Base-by-base conservation (phyloP, 1,140 invertebrate genomes). In the Berghia stephanieae region DNA sequence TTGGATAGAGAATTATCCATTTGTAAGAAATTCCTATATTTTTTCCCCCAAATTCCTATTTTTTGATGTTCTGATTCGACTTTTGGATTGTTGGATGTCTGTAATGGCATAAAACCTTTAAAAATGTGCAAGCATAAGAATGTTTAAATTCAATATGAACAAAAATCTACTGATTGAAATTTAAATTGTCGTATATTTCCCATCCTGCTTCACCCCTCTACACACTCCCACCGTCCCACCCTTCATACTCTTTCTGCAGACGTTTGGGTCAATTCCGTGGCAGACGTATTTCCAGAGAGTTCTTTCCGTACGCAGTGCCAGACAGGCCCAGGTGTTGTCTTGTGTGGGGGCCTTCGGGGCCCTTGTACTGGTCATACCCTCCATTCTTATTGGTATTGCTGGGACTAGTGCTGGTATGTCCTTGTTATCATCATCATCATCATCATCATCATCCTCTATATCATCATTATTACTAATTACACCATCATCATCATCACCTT, bases 181-280 rank as follows among this genome's bases (percentile, higher is more conserved):
- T 24, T 24, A 57, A 24, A 34, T 38, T 49, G 10, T n/a, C 10
- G 46, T 13, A 49, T 49, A 13, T 49, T 49, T 13, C 10, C 46
- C n/a, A 13, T n/a, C n/a, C 10, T 49, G n/a, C 10, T 49, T 49
- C 10, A 13, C n/a, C 10, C 46, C 46, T 49, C 46, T 13, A 10
- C n/a, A 49, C 10, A 49, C 21, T 67, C n/a, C 40, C 27, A 67
- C 34, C 34, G 27, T 38, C 10, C 10, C 21, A 36, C n/a, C 40
- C 27, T 36, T 38, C 34, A 18, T 38, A 24, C 31, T 70, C 27
- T 60, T 75, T 38, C 82, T 81, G 2, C 91, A 99, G 63, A 92
- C 98, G 49, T 96, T 98, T 82, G 97, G 97, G 16, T 97, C 97
- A 10, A 99, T 99, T 84, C 97, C 97, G 0, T 99, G 97, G 97